phyloP scores from a whole-genome alignment of 2,797 vertebrate genomes.

The Epinephelus malabaricus region DNA sequence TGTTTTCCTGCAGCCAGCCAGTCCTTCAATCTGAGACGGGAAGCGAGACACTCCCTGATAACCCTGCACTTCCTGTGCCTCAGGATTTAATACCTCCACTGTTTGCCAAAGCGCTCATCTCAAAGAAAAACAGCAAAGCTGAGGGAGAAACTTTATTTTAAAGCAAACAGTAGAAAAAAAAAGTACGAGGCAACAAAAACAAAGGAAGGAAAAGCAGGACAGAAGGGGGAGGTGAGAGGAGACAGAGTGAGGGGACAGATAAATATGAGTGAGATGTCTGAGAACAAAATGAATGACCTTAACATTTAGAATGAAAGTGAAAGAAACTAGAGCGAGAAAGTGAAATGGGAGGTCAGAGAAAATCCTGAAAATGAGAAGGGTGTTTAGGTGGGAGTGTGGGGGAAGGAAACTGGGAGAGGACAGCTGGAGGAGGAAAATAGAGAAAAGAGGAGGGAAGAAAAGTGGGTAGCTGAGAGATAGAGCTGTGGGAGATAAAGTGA shows the following conservation, averaged over 20 bases:
- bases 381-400: slow-evolving; percentile 33
- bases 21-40: slow-evolving; percentile 73
- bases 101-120: slow-evolving; percentile 68
- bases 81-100: slow-evolving; percentile 68
- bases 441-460: slow-evolving; percentile 1
- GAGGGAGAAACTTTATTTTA: slow-evolving; percentile 31
- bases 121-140: slow-evolving; percentile 54
- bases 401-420: slow-evolving; percentile 28
- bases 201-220: slow-evolving; percentile 50
- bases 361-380: slow-evolving; percentile 34
- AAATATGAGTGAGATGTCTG: slow-evolving; percentile 27
- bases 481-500: slow-evolving; percentile 68
- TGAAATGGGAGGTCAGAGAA: slow-evolving; percentile 28
- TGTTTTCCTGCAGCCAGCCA: slow-evolving; percentile 67
- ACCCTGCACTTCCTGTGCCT: slow-evolving; percentile 73
- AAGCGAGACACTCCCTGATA: slow-evolving; percentile 81
- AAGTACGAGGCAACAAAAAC: slow-evolving; percentile 47
- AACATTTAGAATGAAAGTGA: slow-evolving; percentile 49
- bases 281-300: slow-evolving; percentile 14
- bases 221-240: slow-evolving; percentile 11
- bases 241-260: neutral
- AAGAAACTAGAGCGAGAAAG: slow-evolving; percentile 23
- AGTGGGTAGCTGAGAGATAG: slow-evolving; percentile 33
- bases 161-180: slow-evolving; percentile 45
- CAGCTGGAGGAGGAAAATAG: slow-evolving; percentile 49